These are phyloP conservation scores for Astur gentilis DNA, from an alignment of 2,113 vertebrate genomes.

Conservation along the genomic window DNA sequence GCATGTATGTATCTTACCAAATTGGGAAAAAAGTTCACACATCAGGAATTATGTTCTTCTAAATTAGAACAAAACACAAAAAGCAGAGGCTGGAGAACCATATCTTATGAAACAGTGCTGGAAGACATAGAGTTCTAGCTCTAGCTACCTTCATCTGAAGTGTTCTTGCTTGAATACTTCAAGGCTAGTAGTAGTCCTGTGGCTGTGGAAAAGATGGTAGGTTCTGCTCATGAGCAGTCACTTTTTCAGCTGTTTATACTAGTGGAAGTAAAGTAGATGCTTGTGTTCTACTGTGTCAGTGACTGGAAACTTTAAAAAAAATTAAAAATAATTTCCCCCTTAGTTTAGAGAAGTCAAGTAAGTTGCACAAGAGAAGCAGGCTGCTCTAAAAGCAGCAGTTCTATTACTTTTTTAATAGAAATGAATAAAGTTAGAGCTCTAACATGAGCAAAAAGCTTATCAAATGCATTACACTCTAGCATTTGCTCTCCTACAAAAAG, in stretches of 20 bases:
- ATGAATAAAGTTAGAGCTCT: background rate
- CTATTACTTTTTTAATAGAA: background rate
- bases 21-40: background rate
- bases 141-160: background rate
- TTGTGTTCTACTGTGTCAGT: background rate
- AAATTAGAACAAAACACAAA: background rate
- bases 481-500: background rate
- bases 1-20: fast-evolving
- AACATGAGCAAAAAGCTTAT: background rate
- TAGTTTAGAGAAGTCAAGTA: background rate
- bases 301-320: background rate
- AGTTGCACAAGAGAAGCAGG: background rate
- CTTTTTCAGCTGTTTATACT: background rate
- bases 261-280: background rate
- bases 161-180: background rate
- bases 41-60: background rate
- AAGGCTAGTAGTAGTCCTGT: background rate
- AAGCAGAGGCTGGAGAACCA: background rate
- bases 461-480: background rate
- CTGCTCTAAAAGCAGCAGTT: background rate
- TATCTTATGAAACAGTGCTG: background rate
- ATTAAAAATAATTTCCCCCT: background rate
- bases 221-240: background rate
- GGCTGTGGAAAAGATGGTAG: background rate
- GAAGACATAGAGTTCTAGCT: background rate